phyloP scores from a whole-genome alignment of 2,113 vertebrate species.

The Petaurus breviceps region DNA sequence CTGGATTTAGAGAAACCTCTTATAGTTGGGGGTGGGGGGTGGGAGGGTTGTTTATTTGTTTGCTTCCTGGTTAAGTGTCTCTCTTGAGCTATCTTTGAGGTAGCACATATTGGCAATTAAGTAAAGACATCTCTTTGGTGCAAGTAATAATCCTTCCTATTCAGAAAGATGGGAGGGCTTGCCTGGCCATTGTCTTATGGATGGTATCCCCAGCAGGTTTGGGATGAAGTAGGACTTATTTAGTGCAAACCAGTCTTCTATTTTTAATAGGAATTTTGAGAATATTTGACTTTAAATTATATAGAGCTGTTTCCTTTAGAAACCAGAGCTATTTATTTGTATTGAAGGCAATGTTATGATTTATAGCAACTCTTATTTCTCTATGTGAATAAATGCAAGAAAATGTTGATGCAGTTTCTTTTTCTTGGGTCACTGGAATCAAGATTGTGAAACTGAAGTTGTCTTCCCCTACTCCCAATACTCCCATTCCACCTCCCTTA shows the following conservation, averaged over 20 bases:
- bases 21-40: neutral
- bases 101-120: slow-evolving; percentile 46
- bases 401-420: slow-evolving; percentile 70
- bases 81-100: slow-evolving; percentile 62
- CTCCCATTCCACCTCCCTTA: neutral
- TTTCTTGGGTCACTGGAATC: slow-evolving; percentile 1
- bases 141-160: slow-evolving; percentile 55
- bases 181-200: slow-evolving; percentile 62
- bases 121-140: slow-evolving; percentile 49
- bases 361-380: slow-evolving; percentile 74
- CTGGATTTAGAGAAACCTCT: slow-evolving; percentile 17
- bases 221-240: slow-evolving; percentile 62
- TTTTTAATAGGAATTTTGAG: slow-evolving; percentile 72
- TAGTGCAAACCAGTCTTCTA: slow-evolving; percentile 68
- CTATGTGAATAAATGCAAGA: slow-evolving; percentile 81
- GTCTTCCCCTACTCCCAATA: neutral
- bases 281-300: slow-evolving; percentile 50
- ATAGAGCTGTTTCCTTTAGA: slow-evolving; percentile 71
- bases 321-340: slow-evolving; percentile 81
- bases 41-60: neutral
- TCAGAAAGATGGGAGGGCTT: slow-evolving; percentile 47
- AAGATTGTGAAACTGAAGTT: neutral
- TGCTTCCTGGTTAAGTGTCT: slow-evolving; percentile 32
- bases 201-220: slow-evolving; percentile 52
- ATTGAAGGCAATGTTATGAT: slow-evolving; percentile 78